Evolutionary conservation across 2,888 invertebrate genomes (phyloP).

Genomic region (Stenchaetothrips biformis): DNA sequence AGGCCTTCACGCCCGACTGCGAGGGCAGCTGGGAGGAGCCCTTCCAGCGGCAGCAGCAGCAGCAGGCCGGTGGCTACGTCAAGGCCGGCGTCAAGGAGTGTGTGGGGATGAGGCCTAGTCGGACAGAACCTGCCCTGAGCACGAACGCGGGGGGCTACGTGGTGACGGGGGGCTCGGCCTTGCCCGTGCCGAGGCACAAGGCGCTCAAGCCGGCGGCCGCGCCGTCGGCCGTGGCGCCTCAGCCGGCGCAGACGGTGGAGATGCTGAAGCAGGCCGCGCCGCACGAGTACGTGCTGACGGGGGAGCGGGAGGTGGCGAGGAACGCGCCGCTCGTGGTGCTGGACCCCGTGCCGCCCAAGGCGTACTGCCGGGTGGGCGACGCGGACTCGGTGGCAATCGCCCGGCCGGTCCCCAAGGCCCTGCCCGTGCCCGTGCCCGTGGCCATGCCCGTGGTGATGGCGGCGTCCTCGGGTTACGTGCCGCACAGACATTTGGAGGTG

Average conservation of each 20-base stretch:
- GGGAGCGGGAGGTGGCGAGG: not conserved
- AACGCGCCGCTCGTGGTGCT: not conserved
- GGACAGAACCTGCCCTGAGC: not conserved
- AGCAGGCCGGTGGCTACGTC: not conserved
- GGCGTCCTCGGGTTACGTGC: not conserved
- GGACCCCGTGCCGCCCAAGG: not conserved
- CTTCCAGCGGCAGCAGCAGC: not conserved
- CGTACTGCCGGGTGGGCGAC: not conserved
- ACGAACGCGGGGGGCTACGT: not conserved
- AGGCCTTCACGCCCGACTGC: not conserved
- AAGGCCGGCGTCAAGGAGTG: not conserved
- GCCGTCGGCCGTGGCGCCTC: not conserved
- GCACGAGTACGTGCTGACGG: conserved; percentile 16
- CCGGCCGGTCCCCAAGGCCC: not conserved
- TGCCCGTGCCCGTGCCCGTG: not conserved
- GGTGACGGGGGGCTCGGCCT: not conserved
- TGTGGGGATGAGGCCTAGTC: conserved; percentile 3
- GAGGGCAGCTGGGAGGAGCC: conserved; percentile 14
- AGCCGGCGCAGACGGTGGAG: not conserved
- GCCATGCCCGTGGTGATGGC: not conserved
- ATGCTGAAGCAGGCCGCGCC: not conserved
- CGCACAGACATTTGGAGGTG: not conserved
- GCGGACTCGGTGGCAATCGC: not conserved
- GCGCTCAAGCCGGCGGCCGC: not conserved
- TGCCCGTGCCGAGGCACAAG: not conserved